A percentile compares a stretch with the other conserved stretches of the same genome.
Evolutionary conservation across 2,888 invertebrate species (phyloP).

Genomic region (Gortyna flavago): DNA sequence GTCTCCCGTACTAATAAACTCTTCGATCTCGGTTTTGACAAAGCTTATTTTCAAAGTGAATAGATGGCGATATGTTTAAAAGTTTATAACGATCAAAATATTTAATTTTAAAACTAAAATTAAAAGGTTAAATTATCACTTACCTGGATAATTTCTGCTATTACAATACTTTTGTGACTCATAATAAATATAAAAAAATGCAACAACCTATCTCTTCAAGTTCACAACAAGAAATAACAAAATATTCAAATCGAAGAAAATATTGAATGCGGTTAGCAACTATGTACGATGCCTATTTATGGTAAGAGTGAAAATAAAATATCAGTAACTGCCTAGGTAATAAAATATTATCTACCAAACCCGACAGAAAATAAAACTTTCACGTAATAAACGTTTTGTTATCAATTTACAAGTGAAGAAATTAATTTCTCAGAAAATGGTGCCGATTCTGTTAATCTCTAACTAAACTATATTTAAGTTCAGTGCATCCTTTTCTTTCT

Average conservation of each 20-base stretch:
- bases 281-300: background rate
- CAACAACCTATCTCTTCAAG: constrained; percentile 13
- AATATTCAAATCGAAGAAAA: background rate
- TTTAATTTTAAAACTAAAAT: background rate
- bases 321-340: background rate
- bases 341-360: background rate
- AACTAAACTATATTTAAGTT: too few species aligned
- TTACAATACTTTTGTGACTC: constrained; percentile 17
- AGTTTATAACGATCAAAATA: background rate
- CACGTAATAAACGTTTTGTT: background rate
- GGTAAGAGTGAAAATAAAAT: constrained; percentile 30
- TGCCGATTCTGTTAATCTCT: too few species aligned
- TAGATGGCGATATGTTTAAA: constrained; percentile 40
- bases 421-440: background rate
- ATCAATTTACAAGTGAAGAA: background rate
- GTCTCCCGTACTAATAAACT: too few species aligned
- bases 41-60: background rate
- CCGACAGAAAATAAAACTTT: constrained; percentile 15
- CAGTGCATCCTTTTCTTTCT: too few species aligned
- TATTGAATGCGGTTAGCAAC: constrained; percentile 39
- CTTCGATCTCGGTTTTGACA: rapidly evolving
- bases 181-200: background rate
- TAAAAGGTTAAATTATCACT: background rate
- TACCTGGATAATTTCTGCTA: constrained; percentile 45
- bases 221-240: constrained; percentile 26